These are phyloP conservation scores for Arenaria interpres DNA, from an alignment of 2,113 vertebrate genomes.

Conservation along the genomic window DNA sequence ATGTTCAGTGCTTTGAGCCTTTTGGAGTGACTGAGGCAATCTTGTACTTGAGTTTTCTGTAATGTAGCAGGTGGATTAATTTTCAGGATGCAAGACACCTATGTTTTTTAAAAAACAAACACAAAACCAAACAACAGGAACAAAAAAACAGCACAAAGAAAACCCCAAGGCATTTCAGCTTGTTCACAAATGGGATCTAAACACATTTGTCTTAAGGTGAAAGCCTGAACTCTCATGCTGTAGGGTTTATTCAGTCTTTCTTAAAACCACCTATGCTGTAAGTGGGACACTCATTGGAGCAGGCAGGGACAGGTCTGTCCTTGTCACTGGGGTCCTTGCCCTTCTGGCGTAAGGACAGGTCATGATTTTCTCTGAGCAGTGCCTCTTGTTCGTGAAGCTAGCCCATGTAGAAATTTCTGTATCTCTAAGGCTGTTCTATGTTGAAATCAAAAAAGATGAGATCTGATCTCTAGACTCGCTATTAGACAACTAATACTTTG, in stretches of 20 bases:
- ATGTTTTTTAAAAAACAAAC: too few species aligned
- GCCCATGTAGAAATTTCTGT: not conserved
- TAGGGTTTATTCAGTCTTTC: too few species aligned
- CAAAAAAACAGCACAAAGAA: not conserved
- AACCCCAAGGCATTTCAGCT: not conserved
- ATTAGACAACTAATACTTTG: not conserved
- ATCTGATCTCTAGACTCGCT: not conserved
- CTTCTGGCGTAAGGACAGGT: not conserved
- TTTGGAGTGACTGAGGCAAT: not conserved
- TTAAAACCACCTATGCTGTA: not conserved
- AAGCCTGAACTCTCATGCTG: not conserved
- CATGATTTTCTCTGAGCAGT: not conserved
- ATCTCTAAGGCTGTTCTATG: not conserved
- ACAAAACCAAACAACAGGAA: too few species aligned
- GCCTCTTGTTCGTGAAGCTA: not conserved
- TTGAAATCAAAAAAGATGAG: not conserved
- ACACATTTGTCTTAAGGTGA: not conserved
- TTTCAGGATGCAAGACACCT: not conserved
- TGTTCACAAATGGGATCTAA: not conserved
- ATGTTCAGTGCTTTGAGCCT: not conserved
- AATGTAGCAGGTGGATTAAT: not conserved
- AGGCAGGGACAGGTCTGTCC: not conserved
- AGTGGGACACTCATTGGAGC: accelerated
- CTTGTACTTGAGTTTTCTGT: not conserved
- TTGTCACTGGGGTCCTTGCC: not conserved